phyloP scores from a whole-genome alignment of 2,797 vertebrate genomes.

The Mergus octosetaceus region DNA sequence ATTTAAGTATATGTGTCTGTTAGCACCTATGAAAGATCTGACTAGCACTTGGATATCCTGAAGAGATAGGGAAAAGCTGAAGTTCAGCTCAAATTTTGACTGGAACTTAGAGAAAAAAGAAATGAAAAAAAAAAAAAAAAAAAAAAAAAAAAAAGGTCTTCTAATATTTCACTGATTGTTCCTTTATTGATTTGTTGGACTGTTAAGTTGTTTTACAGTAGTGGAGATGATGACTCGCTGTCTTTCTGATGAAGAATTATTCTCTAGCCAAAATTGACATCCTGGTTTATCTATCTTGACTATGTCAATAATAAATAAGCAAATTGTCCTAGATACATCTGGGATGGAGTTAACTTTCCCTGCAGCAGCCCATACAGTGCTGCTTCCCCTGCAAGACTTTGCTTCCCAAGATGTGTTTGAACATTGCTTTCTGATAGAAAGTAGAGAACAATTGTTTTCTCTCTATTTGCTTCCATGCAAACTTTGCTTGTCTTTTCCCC shows the following conservation, averaged over 20 bases:
- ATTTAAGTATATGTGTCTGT: background rate
- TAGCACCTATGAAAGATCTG: background rate
- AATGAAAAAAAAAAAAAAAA: background rate
- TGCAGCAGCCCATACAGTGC: background rate
- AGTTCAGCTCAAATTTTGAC: background rate
- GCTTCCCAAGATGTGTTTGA: background rate
- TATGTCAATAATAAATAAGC: accelerated
- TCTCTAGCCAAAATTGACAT: background rate
- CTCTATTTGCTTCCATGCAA: background rate
- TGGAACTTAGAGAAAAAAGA: background rate
- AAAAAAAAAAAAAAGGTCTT: background rate
- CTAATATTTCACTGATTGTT: background rate
- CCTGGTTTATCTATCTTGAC: background rate
- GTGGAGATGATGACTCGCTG: background rate
- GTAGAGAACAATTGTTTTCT: background rate
- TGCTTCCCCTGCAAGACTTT: background rate
- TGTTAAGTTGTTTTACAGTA: background rate
- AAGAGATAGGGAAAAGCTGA: background rate
- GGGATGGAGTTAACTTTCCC: background rate
- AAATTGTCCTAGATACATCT: background rate
- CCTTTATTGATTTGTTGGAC: background rate
- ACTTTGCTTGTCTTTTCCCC: background rate
- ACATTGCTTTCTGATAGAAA: background rate
- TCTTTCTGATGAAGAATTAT: background rate
- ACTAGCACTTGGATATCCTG: background rate